Base-by-base conservation (phyloP, 2,797 vertebrate species). In the Rhinatrema bivittatum region DNA sequence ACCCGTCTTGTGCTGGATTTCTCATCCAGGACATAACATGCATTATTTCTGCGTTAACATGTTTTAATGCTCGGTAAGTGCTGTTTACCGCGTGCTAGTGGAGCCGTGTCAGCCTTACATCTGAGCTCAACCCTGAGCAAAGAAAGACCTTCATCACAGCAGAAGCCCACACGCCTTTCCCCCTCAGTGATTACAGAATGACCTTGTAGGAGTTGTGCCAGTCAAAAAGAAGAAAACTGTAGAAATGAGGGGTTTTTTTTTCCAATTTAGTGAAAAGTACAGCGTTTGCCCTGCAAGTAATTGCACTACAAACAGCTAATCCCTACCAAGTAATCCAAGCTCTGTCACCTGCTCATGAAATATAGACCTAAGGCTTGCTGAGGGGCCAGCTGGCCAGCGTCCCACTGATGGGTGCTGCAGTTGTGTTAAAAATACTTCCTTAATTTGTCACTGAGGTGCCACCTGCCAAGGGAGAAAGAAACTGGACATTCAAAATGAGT, bases 221-320 rank as follows among this genome's bases (percentile, higher is more conserved):
- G 16, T 2, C 20, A 32, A 62, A 45, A 49, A 48, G 35, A 2
- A 69, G 60, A 70, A 62, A 69, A 64, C 64, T 46, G 57, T 33
- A 27, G 61, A 11, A 69, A 61, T 10, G 43, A 70, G 62, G n/a
- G n/a, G n/a, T n/a, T n/a, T n/a, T n/a, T 74, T 67, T 62, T 63
- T 67, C 70, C 62, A 57, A 74, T 68, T 57, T 44, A 56, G 61
- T 81, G 78, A 81, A 70, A 70, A 84, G 52, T 50, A 62, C 60
- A 46, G 2, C 20, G 53, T 65, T 42, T 56, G 49, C 60, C 34
- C 65, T 73, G 72, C 72, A 73, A 74, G 74, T 78, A 73, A 79
- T 44, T 44, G 68, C 62, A 31, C 71, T 76, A 72, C 72, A 74
- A 79, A 78, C 66, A 82, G 75, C 78, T 76, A 78, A 75, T 68